phyloP scores from a whole-genome alignment of 2,797 vertebrate genomes.

The Enteromius paludinosus region DNA sequence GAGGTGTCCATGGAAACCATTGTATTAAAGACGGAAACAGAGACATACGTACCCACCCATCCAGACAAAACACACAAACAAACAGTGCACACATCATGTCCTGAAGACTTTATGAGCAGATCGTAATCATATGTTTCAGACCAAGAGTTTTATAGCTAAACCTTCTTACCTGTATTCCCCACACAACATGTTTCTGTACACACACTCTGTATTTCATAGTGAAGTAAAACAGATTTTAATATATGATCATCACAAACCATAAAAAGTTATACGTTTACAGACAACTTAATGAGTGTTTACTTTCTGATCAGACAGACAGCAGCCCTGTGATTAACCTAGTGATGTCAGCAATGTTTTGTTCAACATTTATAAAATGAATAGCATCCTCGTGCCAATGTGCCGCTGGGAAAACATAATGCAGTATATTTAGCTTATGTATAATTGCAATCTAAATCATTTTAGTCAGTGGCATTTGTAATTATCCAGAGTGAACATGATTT shows the following conservation, averaged over 20 bases:
- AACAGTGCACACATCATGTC: slow-evolving; percentile 16
- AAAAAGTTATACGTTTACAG: not conserved
- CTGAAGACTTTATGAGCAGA: slow-evolving; percentile 14
- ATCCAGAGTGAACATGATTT: slow-evolving; percentile 32
- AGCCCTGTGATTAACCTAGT: not conserved
- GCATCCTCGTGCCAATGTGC: not conserved
- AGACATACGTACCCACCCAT: slow-evolving; percentile 6
- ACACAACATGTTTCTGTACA: not conserved
- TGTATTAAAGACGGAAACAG: slow-evolving; percentile 50
- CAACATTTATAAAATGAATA: not conserved
- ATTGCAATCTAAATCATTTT: slow-evolving; percentile 37
- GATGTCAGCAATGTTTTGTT: slow-evolving; percentile 16
- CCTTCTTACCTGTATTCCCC: not conserved
- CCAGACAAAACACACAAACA: slow-evolving; percentile 26
- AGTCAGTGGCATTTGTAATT: slow-evolving; percentile 37
- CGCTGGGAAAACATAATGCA: slow-evolving; percentile 4
- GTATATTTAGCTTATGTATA: slow-evolving; percentile 14
- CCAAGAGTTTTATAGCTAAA: not conserved
- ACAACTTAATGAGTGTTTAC: slow-evolving; percentile 13
- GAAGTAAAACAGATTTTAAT: not conserved
- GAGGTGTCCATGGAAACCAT: slow-evolving; percentile 53
- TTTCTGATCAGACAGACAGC: slow-evolving; percentile 8
- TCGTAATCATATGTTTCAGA: not conserved
- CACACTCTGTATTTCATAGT: not conserved
- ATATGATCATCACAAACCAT: not conserved